Evolutionary conservation across 2,888 invertebrate species (phyloP), one percentile per base, ranked within the genome.

Genomic region (Cremastobaeus sp.): DNA sequence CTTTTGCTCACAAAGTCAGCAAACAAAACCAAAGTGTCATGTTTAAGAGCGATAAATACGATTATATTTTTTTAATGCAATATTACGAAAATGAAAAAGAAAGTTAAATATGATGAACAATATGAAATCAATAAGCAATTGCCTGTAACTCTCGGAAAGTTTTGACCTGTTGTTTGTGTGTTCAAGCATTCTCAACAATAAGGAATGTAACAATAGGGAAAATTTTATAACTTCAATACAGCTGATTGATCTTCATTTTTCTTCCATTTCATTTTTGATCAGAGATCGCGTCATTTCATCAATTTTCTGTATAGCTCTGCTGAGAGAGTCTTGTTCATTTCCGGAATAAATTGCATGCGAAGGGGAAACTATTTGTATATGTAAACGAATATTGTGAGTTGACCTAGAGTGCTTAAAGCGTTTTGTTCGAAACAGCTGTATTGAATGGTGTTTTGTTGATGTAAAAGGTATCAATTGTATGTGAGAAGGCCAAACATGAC

Each of bases 401-500:
- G 32, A 17, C 1, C 21, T 12, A 17, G 17, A 8, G 1, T 41
- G 41, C 17, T 15, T 11, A 28, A n/a, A 34, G 45, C 8, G 28
- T 48, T 60, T 60, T 39, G 60, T 60, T 60, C 48, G 39, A 39
- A n/a, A 28, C 60, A 48, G 50, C 35, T 39, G 48, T 57, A 32
- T 54, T 54, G 69, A 62, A 71, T 71, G 57, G 41, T 41, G 37
- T 41, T 57, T 47, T 32, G 57, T 68, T 50, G 21, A 25, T 34
- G 35, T 30, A 35, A 45, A 9, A 17, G 39, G 43, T 48, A 32
- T 55, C 41, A 34, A 39, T 54, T 50, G 11, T 28, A 21, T 25
- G 30, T 77, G 80, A 74, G 55, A 74, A 62, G 68, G 83, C 83
- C 82, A 79, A 85, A 82, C 78, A 83, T 84, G 87, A 87, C 87